A percentile compares a stretch with the other conserved stretches of the same genome.
phyloP scores from a whole-genome alignment of 2,797 vertebrate species.

The Poeciliopsis presidionis region DNA sequence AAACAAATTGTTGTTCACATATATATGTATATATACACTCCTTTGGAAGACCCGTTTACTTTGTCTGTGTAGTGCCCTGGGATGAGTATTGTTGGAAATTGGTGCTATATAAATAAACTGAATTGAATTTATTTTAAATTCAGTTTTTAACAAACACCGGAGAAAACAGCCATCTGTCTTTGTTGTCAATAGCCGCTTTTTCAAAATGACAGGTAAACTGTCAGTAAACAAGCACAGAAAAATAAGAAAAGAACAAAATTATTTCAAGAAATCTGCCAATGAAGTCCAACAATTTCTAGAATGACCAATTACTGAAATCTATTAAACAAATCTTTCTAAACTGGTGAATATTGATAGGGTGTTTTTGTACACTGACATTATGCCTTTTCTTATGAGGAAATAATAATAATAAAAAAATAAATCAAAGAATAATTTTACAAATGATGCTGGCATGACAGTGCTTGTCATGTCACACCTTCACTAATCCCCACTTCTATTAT shows the following conservation, averaged over 20 bases:
- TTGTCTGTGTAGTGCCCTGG: not conserved
- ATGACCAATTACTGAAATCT: not conserved
- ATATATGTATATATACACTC: not conserved
- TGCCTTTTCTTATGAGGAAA: not conserved
- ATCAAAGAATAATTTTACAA: not conserved
- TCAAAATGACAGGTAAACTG: not conserved
- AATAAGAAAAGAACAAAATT: not conserved
- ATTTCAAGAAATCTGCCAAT: not conserved
- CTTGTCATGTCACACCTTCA: not conserved
- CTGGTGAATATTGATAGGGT: not conserved
- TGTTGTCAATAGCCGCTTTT: not conserved
- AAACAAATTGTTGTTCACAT: not conserved
- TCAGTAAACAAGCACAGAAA: not conserved
- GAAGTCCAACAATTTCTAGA: not conserved
- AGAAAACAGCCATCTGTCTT: not conserved
- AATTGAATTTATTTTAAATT: not conserved
- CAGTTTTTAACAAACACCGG: not conserved
- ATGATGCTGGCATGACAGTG: not conserved
- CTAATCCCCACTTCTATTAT: not conserved
- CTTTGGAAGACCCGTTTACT: not conserved
- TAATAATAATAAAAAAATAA: not conserved
- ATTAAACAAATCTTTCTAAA: not conserved
- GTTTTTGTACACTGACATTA: not conserved
- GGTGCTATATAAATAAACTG: not conserved
- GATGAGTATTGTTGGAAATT: not conserved